Base-by-base conservation (phyloP, 2,797 vertebrate species). In the Phoeniculus purpureus region DNA sequence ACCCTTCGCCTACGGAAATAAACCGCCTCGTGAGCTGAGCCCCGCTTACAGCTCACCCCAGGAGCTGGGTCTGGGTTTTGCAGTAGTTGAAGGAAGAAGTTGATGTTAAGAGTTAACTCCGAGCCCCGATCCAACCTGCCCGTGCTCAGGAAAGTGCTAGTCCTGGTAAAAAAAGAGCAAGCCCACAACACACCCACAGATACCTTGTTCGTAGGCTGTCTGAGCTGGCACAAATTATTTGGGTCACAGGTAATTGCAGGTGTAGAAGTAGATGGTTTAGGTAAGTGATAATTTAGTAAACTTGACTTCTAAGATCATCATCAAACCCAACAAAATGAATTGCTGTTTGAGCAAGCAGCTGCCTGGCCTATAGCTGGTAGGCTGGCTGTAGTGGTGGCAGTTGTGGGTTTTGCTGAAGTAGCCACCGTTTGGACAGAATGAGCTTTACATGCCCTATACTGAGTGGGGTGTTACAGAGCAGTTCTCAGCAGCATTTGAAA, bases 1-100 rank as follows among this genome's bases (percentile, higher is more conserved):
- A 1, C 3, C 14, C 31, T 2, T 3, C 21, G 1, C 48, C 0
- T 8, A 0, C 11, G 2, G n/a, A 37, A 8, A 43, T 43, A 43
- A 43, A 43, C 43, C 43, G 43, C 43, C 14, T 37, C 37, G 37
- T 37, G 37, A 37, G 37, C 37, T 37, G 37, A 37, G 37, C 8
- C 37, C 37, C 37, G 37, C 37, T 37, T 37, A 37, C 37, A 37
- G 37, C 37, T 37, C 37, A 37, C 37, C 37, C 37, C n/a, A n/a
- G 31, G 11, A 64, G 15, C 4, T 51, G 21, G 5, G 45, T 1
- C 6, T 17, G 15, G 31, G 10, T 32, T 12, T 54, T 45, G 9
- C 4, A 10, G 20, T 13, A 23, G 48, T 54, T 18, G 32, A 32
- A 31, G 20, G 15, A 68, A 5, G 21, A 15, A 12, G 3, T n/a